These are phyloP conservation scores for Cyprinodon diabolis DNA, from an alignment of 2,797 vertebrate genomes.

Conservation along the genomic window DNA sequence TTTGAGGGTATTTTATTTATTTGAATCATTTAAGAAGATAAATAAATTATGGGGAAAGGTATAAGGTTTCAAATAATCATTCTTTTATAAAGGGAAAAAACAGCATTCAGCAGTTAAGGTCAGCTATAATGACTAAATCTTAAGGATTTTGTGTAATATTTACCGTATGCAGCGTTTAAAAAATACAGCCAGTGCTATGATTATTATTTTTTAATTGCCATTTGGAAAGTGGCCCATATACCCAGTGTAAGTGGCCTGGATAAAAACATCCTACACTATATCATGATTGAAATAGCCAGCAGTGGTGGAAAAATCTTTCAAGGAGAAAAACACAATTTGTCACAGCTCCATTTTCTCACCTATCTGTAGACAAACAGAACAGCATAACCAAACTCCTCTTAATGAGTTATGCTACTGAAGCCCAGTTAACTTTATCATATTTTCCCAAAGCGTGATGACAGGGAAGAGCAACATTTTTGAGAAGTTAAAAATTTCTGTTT, in stretches of 20 bases:
- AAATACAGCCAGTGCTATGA: not conserved
- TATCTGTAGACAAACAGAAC: conserved; percentile 18
- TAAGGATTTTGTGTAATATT: not conserved
- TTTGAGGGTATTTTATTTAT: too few species aligned
- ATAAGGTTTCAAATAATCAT: too few species aligned
- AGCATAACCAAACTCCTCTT: conserved; percentile 12
- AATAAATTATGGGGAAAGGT: too few species aligned
- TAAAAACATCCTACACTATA: conserved; percentile 1
- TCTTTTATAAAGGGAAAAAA: too few species aligned
- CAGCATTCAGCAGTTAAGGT: too few species aligned
- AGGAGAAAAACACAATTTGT: conserved; percentile 9
- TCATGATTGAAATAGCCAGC: conserved; percentile 3
- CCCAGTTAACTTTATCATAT: not conserved
- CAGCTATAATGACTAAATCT: too few species aligned
- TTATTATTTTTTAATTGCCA: not conserved
- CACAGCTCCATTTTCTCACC: conserved; percentile 8
- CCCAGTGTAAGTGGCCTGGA: not conserved
- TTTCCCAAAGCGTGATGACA: not conserved
- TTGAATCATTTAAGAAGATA: too few species aligned
- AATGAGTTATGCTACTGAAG: conserved; percentile 3
- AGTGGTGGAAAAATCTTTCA: not conserved
- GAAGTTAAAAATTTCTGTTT: too few species aligned
- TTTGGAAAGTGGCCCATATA: not conserved
- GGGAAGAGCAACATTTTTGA: not conserved
- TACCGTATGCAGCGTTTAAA: not conserved